Evolutionary conservation across 2,113 vertebrate genomes (phyloP), one percentile per base, ranked within the genome.

Genomic region (Uropsilus gracilis): DNA sequence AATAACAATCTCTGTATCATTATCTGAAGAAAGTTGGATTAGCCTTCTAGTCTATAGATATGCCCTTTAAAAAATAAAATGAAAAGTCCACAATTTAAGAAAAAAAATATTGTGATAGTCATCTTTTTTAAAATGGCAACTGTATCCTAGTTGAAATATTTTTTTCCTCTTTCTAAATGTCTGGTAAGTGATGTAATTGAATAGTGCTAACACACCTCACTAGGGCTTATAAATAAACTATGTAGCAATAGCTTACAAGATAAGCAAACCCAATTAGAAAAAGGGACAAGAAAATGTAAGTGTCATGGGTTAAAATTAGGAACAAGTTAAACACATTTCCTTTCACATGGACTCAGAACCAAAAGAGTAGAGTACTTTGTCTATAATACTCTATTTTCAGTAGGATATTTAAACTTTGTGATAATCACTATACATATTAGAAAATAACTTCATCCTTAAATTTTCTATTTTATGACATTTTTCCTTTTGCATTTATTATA

Each of bases 181-280:
- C 77, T 66, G 75, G 13, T 44, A 77, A 53, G 72, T 10, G 57
- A 85, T 84, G 10, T 57, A 59, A 80, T 76, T 6, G 64, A 85
- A 78, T 81, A 48, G 9, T 30, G 2, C 8, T 72, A 76, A 28
- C 11, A 64, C 83, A 8, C 22, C 34, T 30, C 6, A 61, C 13
- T 8, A 84, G n/a, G 80, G 4, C 53, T 81, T 77, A 39, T 92
- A 90, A 90, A 87, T 42, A 90, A 87, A 78, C 59, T 39, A 39
- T 85, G 71, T 75, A 64, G 32, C 57, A n/a, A 75, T 69, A 81
- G 22, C 30, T 71, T 18, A 44, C 7, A 42, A 73, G 32, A 92
- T 88, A 92, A 94, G 77, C 26, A 92, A 91, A 92, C 32, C 0
- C 53, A 81, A 82, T 77, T 72, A 90, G 46, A 94, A 96, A 12